Evolutionary conservation across 2,888 invertebrate genomes (phyloP), one percentile per base, ranked within the genome.

Genomic region (Linnaemya tessellans): DNA sequence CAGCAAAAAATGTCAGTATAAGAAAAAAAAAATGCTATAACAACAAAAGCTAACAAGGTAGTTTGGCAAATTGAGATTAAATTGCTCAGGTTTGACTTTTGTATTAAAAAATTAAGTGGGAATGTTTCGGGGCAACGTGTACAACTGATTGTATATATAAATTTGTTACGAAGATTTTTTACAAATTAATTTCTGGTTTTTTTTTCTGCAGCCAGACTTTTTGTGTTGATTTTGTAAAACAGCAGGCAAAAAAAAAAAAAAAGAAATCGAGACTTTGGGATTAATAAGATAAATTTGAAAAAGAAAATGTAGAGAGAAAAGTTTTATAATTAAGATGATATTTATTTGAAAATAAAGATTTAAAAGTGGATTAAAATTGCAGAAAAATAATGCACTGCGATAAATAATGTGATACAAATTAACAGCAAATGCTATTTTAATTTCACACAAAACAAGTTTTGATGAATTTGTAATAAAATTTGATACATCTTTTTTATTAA

Each of bases 61-160:
- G 88, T 88, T 87, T 87, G 87, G 87, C 87, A 89, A 89, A 89
- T 89, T 89, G 89, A 87, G 88, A 88, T 89, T 89, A 89, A 89
- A 89, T 89, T 89, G 89, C 88, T 78, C 86, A 87, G 87, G 87
- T 88, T 89, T 80, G 80, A 86, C 87, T 87, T 86, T 84, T 56
- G 80, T 75, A 84, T 86, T 78, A 86, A 83, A 68, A 74, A 81
- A 68, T 80, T 74, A 86, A 86, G 82, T 80, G 79, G 51, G 22
- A 51, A 22, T 51, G 54, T 65, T 25, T 43, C 15, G 35, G 54
- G 30, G 43, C 46, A 41, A 7, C 13, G 18, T n/a, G 22, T 30
- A 65, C 38, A 60, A 35, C 62, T 30, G 60, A 51, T 74, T 49
- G 4, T 20, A 30, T 11, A 43, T 20, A 56, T 30, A 64, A 46